Conservation (phyloP, 2,797 vertebrate genomes). For the Decapterus maruadsi region DNA sequence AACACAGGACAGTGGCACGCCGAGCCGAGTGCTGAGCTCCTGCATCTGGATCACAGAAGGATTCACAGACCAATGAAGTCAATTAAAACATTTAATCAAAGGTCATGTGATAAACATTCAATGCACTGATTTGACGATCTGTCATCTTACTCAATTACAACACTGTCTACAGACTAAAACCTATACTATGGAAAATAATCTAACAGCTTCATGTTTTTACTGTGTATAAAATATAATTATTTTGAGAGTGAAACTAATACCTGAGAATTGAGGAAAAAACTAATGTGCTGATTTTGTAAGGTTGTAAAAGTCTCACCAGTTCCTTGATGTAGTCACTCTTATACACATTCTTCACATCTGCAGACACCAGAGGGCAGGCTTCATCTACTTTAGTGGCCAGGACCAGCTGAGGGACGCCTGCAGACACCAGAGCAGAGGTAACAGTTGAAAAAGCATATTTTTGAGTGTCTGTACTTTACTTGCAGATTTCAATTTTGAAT, state of each 20-base stretch:
- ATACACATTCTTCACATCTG: slow-evolving; percentile 61
- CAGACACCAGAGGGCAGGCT: slow-evolving; percentile 62
- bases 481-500: too few relatives aligned
- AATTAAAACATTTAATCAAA: too few relatives aligned
- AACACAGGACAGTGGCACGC: slow-evolving; percentile 81
- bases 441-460: background rate
- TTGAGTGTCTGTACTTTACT: too few relatives aligned
- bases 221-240: too few relatives aligned
- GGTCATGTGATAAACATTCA: too few relatives aligned
- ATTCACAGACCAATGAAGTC: background rate
- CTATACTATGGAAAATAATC: too few relatives aligned
- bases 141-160: background rate
- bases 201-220: background rate
- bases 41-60: slow-evolving; percentile 65
- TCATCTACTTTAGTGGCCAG: slow-evolving; percentile 79
- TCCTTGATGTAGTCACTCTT: slow-evolving; percentile 64
- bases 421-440: background rate
- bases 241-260: background rate
- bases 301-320: too few relatives aligned
- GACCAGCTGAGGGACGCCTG: slow-evolving; percentile 78
- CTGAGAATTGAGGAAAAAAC: background rate
- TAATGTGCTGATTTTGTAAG: too few relatives aligned
- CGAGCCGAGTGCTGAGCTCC: slow-evolving; percentile 73
- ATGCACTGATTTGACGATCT: too few relatives aligned
- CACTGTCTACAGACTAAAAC: too few relatives aligned